phyloP scores from a whole-genome alignment of 2,888 invertebrate species.

The Scaptodrosophila latifasciaeformis region DNA sequence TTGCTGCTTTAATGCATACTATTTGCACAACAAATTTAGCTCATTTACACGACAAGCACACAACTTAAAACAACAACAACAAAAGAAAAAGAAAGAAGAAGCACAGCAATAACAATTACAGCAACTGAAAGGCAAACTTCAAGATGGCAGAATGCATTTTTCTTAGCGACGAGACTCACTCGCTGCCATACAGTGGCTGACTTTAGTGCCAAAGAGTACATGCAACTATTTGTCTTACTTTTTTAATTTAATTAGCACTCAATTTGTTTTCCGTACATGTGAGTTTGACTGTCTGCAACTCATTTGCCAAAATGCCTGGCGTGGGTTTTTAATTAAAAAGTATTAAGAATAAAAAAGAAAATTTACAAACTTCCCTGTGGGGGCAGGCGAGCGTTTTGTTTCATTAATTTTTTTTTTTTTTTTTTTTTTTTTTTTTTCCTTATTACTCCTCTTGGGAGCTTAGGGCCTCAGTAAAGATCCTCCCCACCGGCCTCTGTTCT shows the following conservation, averaged over 20 bases:
- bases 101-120: background rate
- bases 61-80: constrained; percentile 27
- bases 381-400: no score
- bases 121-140: background rate
- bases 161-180: no score
- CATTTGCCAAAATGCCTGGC: constrained; percentile 33
- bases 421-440: no score
- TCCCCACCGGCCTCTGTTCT: no score
- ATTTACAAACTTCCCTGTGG: no score
- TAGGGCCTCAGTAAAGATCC: no score
- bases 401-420: no score
- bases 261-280: constrained; percentile 32
- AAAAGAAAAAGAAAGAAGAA: constrained; percentile 9
- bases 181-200: no score
- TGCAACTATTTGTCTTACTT: constrained; percentile 55
- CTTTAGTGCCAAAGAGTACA: constrained; percentile 42
- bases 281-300: constrained; percentile 10
- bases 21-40: constrained; percentile 62
- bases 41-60: constrained; percentile 60
- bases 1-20: constrained; percentile 26
- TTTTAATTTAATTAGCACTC: constrained; percentile 61
- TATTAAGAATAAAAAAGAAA: constrained; percentile 52
- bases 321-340: constrained; percentile 48
- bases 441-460: no score
- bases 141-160: background rate